phyloP scores from a whole-genome alignment of 2,888 invertebrate genomes.

The Omphaloscelis lunosa region DNA sequence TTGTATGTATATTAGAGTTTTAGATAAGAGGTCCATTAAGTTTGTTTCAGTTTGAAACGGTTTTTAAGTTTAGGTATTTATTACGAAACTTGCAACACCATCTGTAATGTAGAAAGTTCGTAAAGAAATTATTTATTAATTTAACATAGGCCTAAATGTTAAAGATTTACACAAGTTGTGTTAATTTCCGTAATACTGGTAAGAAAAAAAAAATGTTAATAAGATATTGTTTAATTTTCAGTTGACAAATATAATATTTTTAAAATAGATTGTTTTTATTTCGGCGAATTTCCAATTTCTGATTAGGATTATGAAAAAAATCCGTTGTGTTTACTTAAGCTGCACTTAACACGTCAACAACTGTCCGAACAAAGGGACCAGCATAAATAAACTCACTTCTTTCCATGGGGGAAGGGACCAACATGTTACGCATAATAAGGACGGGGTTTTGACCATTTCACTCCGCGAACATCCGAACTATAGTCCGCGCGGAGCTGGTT shows the following conservation, averaged over 20 bases:
- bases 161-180: constrained; percentile 81
- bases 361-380: not conserved
- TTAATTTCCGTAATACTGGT: constrained; percentile 85
- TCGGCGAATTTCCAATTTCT: constrained; percentile 8
- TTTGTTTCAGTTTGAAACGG: constrained; percentile 78
- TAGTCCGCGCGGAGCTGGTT: no score
- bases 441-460: not conserved
- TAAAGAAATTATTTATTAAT: constrained; percentile 77
- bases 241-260: constrained; percentile 90
- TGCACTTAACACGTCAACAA: not conserved
- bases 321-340: not conserved
- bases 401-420: not conserved
- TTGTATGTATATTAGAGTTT: constrained; percentile 87
- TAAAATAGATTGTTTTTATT: constrained; percentile 69
- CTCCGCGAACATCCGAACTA: not conserved
- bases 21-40: constrained; percentile 84
- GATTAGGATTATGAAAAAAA: not conserved
- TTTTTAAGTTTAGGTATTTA: constrained; percentile 74
- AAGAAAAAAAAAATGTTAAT: constrained; percentile 81
- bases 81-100: constrained; percentile 67
- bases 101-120: constrained; percentile 65
- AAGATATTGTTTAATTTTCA: constrained; percentile 89
- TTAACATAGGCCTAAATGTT: constrained; percentile 83
- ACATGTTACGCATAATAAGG: not conserved
- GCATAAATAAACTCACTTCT: not conserved